Evolutionary conservation across 2,113 vertebrate species (phyloP), one percentile per base, ranked within the genome.

Genomic region (Calcarius ornatus): DNA sequence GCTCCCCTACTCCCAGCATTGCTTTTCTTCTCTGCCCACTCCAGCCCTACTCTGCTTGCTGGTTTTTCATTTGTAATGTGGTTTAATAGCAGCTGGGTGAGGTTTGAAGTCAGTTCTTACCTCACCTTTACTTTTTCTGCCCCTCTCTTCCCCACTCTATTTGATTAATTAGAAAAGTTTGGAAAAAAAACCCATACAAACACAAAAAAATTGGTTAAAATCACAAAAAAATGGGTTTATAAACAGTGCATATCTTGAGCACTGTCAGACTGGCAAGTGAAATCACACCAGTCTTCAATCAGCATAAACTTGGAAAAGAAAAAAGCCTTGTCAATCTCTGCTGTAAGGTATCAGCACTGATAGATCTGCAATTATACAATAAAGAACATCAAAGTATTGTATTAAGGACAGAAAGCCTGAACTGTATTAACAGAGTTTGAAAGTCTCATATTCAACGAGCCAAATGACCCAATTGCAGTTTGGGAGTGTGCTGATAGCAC

Each of bases 111-210:
- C 15, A 79, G 10, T 45, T 53, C 30, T 25, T 79, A 23, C 9
- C 59, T 45, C 2, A 0, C 4, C 15, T 65, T 70, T 31, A 15
- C 5, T 61, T 76, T 61, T 72, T 69, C 37, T 89, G 22, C 23
- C 22, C 27, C 17, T 12, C 17, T 56, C 51, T 21, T 7, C 17
- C 24, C 40, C 1, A 5, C 25, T 18, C 73, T 85, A 96, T 95
- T 94, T 77, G 47, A 96, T 96, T 97, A 97, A 97, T 97, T 96
- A 86, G 56, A 94, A 94, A 97, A 96, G 66, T 87, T 93, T 33
- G 15, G 60, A 3, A 11, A 25, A 31, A 21, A n/a, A 43, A 2
- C 4, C 10, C 17, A 28, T 56, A n/a, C 10, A 17, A 35, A 86
- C 54, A 77, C 10, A 63, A 95, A 93, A 93, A 81, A 72, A 51